Conservation (phyloP, 2,113 vertebrate species). For the Cyphomyrus discorhynchus region DNA sequence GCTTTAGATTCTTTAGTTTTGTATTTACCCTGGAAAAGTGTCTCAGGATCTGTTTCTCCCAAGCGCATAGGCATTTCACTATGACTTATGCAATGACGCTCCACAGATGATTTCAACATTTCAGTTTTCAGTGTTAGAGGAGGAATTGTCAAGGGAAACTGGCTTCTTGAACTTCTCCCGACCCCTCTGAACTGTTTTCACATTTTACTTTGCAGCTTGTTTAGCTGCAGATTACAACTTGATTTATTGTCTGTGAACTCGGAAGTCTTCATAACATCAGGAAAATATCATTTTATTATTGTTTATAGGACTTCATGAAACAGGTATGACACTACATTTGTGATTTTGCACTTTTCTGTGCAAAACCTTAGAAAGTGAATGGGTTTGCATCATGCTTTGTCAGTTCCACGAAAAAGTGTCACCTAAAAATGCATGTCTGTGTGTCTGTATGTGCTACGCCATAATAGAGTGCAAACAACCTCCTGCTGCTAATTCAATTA, state of each 20-base stretch:
- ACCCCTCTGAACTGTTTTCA: not conserved
- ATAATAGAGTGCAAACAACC: not conserved
- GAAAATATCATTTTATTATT: not conserved
- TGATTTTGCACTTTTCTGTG: not conserved
- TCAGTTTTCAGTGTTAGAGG: not conserved
- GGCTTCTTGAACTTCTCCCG: not conserved
- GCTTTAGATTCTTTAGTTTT: not conserved
- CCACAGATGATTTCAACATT: not conserved
- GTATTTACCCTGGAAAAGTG: not conserved
- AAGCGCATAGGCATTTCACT: not conserved
- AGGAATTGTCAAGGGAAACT: not conserved
- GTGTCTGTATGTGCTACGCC: not conserved
- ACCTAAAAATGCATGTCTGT: not conserved
- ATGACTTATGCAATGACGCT: not conserved
- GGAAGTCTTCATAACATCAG: not conserved
- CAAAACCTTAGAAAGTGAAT: not conserved
- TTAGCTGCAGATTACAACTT: not conserved
- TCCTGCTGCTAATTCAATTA: conserved; percentile 20
- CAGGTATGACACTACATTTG: not conserved
- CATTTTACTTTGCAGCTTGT: not conserved
- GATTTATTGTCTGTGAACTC: not conserved
- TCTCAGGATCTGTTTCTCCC: not conserved
- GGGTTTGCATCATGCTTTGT: not conserved
- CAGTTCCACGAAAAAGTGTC: not conserved
- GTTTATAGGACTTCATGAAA: not conserved